Evolutionary conservation across 1,140 invertebrate genomes (phyloP).

Genomic region (Grapholita molesta): DNA sequence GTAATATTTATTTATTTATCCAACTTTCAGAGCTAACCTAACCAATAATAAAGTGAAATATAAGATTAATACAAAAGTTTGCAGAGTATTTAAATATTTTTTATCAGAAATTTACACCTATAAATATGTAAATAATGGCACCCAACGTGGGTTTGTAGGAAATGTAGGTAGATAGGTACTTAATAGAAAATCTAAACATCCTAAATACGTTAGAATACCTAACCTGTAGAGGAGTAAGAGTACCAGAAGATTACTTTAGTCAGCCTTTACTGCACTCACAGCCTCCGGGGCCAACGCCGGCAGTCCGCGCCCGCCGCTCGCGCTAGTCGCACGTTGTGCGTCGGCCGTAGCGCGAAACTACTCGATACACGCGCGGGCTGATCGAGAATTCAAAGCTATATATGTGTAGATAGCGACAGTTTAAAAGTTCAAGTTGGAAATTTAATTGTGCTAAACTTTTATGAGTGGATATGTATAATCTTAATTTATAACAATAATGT

Average conservation of each 20-base stretch:
- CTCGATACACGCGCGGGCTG: not conserved
- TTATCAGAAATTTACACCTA: too few relatives aligned
- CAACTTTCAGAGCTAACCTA: too few relatives aligned
- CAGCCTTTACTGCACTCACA: not conserved
- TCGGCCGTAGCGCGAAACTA: not conserved
- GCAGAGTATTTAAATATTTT: too few relatives aligned
- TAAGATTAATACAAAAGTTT: too few relatives aligned
- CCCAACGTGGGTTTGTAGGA: not conserved
- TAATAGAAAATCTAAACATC: not conserved
- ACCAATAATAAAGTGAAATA: too few relatives aligned
- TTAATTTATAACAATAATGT: not conserved
- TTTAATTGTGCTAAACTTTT: not conserved
- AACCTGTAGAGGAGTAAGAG: not conserved
- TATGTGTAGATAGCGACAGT: too few relatives aligned
- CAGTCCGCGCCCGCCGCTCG: constrained; percentile 1
- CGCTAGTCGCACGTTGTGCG: not conserved
- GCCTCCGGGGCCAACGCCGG: not conserved
- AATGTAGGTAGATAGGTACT: too few relatives aligned
- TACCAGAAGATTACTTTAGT: not conserved
- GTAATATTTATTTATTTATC: too few relatives aligned
- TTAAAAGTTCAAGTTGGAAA: not conserved
- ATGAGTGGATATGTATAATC: not conserved
- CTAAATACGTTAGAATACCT: not conserved
- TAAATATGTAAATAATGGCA: not conserved
- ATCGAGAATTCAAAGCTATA: too few relatives aligned